These are phyloP conservation scores for Paradoxurus hermaphroditus DNA, from an alignment of 2,113 vertebrate genomes.

Conservation along the genomic window DNA sequence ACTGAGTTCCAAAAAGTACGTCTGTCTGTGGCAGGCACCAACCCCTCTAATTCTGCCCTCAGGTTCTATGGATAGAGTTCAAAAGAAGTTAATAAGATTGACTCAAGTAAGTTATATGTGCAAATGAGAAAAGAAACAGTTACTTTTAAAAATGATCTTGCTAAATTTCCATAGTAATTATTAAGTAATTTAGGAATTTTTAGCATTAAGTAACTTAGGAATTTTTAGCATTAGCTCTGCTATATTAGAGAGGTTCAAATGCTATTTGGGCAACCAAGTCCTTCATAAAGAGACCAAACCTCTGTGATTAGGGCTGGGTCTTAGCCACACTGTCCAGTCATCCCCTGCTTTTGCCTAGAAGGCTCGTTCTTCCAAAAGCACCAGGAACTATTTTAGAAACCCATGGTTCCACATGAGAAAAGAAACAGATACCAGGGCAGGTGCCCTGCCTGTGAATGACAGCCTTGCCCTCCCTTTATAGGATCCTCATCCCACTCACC, in stretches of 20 bases:
- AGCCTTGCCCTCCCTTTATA: not conserved
- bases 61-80: constrained; percentile 22
- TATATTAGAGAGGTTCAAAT: not conserved
- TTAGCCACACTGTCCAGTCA: not conserved
- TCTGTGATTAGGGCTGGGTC: not conserved
- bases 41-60: constrained; percentile 38
- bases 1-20: not conserved
- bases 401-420: not conserved
- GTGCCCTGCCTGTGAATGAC: not conserved
- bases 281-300: not conserved
- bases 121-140: constrained; percentile 19
- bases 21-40: not conserved
- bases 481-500: not conserved
- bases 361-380: not conserved
- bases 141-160: constrained; percentile 14
- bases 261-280: not conserved
- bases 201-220: not conserved
- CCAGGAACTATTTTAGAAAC: not conserved
- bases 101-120: constrained; percentile 2
- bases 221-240: not conserved
- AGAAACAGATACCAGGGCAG: not conserved
- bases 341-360: not conserved
- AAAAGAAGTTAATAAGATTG: constrained; percentile 39
- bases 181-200: not conserved
- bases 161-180: not conserved